A percentile compares a stretch with the other conserved stretches of the same genome.
These are phyloP conservation scores for Sinodicranocentrus sp. DNA, from an alignment of 2,888 invertebrate genomes.

Conservation along the genomic window DNA sequence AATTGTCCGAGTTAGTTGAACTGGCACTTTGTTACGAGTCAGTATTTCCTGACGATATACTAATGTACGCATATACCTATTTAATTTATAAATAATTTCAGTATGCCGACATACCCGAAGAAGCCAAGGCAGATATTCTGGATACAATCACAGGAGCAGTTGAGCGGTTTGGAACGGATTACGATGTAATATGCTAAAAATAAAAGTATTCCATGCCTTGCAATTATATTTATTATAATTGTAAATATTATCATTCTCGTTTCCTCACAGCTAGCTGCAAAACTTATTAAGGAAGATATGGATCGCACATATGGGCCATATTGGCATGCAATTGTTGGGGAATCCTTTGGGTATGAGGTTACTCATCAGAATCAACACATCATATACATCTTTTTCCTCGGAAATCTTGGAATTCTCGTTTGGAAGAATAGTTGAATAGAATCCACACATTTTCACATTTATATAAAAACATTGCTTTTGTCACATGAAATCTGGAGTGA, in stretches of 20 bases:
- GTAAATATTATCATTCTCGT: not conserved
- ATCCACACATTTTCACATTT: too few species aligned
- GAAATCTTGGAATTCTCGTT: conserved; percentile 68
- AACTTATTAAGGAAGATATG: conserved; percentile 69
- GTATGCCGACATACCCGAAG: conserved; percentile 75
- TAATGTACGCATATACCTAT: too few species aligned
- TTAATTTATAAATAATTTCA: conserved; percentile 33
- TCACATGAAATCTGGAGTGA: too few species aligned
- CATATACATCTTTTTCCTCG: conserved; percentile 70
- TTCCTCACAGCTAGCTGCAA: conserved; percentile 60
- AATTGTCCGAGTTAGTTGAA: conserved; percentile 61
- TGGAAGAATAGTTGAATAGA: conserved; percentile 67
- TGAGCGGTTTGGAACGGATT: conserved; percentile 69
- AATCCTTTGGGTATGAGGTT: conserved; percentile 69
- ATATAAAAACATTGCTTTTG: too few species aligned
- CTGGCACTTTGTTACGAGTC: too few species aligned
- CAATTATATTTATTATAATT: not conserved
- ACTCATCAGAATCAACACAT: conserved; percentile 67
- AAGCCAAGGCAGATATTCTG: conserved; percentile 72
- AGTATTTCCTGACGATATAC: too few species aligned
- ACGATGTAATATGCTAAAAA: conserved; percentile 55
- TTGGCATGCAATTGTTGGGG: conserved; percentile 69
- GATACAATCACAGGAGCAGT: conserved; percentile 73
- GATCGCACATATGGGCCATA: conserved; percentile 64
- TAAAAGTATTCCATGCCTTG: too few species aligned